Evolutionary conservation across 2,797 vertebrate genomes (phyloP), one percentile per base, ranked within the genome.

Genomic region (Rhinatrema bivittatum): DNA sequence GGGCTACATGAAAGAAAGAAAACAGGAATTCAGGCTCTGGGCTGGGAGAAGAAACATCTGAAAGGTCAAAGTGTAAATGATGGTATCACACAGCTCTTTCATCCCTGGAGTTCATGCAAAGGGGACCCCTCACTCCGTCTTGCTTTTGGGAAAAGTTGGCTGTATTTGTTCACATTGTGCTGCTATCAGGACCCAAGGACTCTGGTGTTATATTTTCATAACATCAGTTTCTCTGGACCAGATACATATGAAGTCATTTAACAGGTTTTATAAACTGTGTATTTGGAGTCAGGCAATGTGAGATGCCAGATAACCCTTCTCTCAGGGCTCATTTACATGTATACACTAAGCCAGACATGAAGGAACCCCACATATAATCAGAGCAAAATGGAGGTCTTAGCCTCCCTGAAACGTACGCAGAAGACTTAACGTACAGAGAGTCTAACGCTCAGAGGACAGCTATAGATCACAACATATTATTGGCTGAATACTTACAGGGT

Each of bases 151-250:
- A 72, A 71, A 70, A 67, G 62, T 53, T 61, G 36, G 28, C 56
- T 53, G 74, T 83, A 78, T 85, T 87, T 81, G 78, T 67, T 68
- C 78, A 82, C 48, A 60, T 54, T 66, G 56, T 76, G 68, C 70
- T 72, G 65, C 62, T 62, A 76, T 84, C 74, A 30, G 64, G 74
- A 69, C 71, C 65, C 49, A 53, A 25, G 72, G 74, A 63, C 62
- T 63, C 54, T 69, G 48, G 44, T 64, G 69, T 66, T 67, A 66
- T 73, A 66, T 78, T 78, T 78, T 73, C 74, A 79, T 78, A 76
- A 75, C 61, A 71, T 59, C 42, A 55, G 47, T 68, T 65, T 60
- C 69, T 63, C 61, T 68, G 60, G 72, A 76, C 69, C 61, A 76
- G 69, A 80, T 72, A 79, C 70, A 71, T 73, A 67, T 74, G 70